These are phyloP conservation scores for Anas platyrhynchos DNA, from an alignment of 2,113 vertebrate genomes.

Conservation along the genomic window DNA sequence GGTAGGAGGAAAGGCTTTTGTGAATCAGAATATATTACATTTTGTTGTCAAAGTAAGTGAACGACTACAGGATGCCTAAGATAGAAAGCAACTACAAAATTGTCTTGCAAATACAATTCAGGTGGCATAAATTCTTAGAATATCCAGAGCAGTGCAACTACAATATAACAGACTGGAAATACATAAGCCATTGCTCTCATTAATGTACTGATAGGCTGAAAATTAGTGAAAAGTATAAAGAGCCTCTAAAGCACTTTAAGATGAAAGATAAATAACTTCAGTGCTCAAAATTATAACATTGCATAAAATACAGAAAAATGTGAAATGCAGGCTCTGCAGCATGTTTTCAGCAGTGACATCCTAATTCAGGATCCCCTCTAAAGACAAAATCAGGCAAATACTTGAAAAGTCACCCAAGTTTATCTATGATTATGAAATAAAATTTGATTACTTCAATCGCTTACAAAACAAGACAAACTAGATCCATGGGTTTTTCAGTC, in stretches of 20 bases:
- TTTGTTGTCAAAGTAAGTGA: not conserved
- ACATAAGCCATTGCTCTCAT: not conserved
- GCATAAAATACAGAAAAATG: not conserved
- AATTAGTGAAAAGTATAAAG: not conserved
- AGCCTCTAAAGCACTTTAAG: not conserved
- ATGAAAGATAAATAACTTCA: not conserved
- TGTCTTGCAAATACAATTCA: not conserved
- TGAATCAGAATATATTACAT: not conserved
- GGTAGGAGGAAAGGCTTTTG: not conserved
- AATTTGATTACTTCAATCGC: not conserved
- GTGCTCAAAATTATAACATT: not conserved
- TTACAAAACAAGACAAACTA: not conserved
- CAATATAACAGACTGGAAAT: not conserved
- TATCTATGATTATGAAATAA: not conserved
- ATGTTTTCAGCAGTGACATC: not conserved
- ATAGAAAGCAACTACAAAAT: not conserved
- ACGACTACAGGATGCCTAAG: rapidly evolving
- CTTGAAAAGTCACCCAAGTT: not conserved
- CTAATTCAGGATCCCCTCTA: not conserved
- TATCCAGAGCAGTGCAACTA: not conserved
- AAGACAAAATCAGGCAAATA: not conserved
- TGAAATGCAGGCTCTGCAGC: not conserved
- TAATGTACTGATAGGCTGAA: not conserved
- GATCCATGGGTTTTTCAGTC: not conserved
- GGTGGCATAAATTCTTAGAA: not conserved